Base-by-base conservation (phyloP, 2,113 vertebrate species). In the Neolamprologus modestus region DNA sequence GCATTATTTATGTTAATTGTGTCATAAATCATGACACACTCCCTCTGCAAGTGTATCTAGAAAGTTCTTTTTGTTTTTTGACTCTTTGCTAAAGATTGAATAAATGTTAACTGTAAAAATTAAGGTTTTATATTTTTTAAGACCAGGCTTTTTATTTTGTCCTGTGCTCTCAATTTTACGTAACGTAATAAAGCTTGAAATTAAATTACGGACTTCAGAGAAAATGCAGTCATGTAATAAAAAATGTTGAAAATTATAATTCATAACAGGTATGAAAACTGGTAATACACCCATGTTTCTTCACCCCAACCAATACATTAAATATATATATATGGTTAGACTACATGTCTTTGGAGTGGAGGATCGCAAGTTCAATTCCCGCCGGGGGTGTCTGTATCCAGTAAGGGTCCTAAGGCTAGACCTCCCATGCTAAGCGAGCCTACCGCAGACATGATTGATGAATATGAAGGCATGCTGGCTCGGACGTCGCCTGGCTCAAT, bases 381-480 rank as follows among this genome's bases (percentile, higher is more conserved):
- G 3, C 52, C 17, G 0, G 52, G 19, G 19, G 0, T 3, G 47
- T 52, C 47, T 52, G 17, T 9, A 53, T 53, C 9, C 50, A 53
- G 19, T 53, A 53, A 53, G 3, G 52, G 1, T 11, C 52, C 52
- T 11, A 11, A 54, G 52, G 5, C 52, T 54, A 54, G 52, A 54
- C 52, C 52, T 5, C 52, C 9, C 5, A 54, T 54, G 52, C 52
- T 54, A 54, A 21, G 52, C n/a, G n/a, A 54, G n/a, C 52, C 5
- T 54, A 54, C n/a, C 1, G n/a, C n/a, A 12, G 52, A 54, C 52
- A 21, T 21, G n/a, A 54, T 21, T 11, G 3, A 21, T 21, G 0
- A 54, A 21, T 54, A 54, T 54, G 52, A 54, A 54, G 2, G 52
- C 52, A 54, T 54, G 9, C 52, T 3, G 52, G 52, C 52, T 53